Evolutionary conservation across 2,797 vertebrate genomes (phyloP).

Genomic region (Lagocephalus sceleratus): DNA sequence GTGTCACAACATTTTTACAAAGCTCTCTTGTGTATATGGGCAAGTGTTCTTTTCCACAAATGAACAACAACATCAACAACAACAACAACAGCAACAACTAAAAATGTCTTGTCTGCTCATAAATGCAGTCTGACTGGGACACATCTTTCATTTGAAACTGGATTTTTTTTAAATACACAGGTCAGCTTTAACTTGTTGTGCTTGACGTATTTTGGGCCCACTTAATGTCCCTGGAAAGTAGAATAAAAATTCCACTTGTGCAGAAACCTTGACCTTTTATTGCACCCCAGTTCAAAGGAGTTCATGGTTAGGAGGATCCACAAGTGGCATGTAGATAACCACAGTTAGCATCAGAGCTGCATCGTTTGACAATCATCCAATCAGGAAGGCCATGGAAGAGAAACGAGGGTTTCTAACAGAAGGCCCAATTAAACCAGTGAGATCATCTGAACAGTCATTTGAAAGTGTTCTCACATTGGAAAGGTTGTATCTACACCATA

Average conservation of each 20-base stretch:
- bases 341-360: slow-evolving; percentile 14
- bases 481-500: slow-evolving; percentile 16
- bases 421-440: slow-evolving; percentile 32
- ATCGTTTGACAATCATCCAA: slow-evolving; percentile 27
- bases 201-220: slow-evolving; percentile 52
- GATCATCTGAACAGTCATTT: slow-evolving; percentile 24
- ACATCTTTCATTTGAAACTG: slow-evolving; percentile 28
- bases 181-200: slow-evolving; percentile 32
- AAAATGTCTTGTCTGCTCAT: slow-evolving; percentile 43
- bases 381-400: slow-evolving; percentile 11
- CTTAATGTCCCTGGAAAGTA: slow-evolving; percentile 49
- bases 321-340: slow-evolving; percentile 7
- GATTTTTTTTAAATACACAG: slow-evolving; percentile 16
- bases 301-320: slow-evolving; percentile 14
- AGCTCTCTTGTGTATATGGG: slow-evolving; percentile 68
- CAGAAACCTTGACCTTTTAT: slow-evolving; percentile 55
- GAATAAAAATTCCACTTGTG: slow-evolving; percentile 69
- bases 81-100: slow-evolving; percentile 17
- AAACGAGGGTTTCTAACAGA: slow-evolving; percentile 21
- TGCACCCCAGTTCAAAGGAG: slow-evolving; percentile 42
- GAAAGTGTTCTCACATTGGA: slow-evolving; percentile 31
- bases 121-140: slow-evolving; percentile 33
- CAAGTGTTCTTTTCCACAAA: slow-evolving; percentile 47
- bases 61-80: slow-evolving; percentile 8
- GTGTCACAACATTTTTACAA: slow-evolving; percentile 72